Base-by-base conservation (phyloP, 2,113 vertebrate species). In the Pelecanoides urinatrix region DNA sequence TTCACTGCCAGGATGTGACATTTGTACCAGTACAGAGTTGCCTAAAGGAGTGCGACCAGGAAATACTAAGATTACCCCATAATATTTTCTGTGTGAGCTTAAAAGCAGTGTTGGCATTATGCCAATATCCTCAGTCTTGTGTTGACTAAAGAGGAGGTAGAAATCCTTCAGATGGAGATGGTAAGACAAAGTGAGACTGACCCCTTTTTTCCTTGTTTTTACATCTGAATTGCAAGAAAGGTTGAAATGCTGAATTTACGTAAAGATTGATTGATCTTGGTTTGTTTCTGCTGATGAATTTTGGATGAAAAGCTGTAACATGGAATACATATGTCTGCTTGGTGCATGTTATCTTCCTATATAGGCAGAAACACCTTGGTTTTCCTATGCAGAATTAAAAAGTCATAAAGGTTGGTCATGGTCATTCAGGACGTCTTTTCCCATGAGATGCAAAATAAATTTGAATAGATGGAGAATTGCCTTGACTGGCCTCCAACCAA, bases 81-180 rank as follows among this genome's bases (percentile, higher is more conserved):
- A 94, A 90, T 94, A 88, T 97, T 96, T 96, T 95, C 84, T 77
- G 29, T 88, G 45, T 87, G 74, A 91, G 86, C 58, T 85, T 95
- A 96, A 96, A 96, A 97, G 95, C 76, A 88, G 63, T 95, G 34
- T 72, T 96, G 95, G 97, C 84, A 20, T 95, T 73, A 17, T 63
- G 90, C 93, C 91, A 52, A 0, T 20, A 12, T 92, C 47, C 89
- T 91, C 61, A 70, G 81, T 73, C 59, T 85, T 47, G 32, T 16
- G 19, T 90, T 95, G 77, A 42, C 50, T 95, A 8, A 67, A 81
- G 81, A 92, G 75, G 38, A 76, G 29, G 61, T 83, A 61, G 65
- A 77, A 95, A 89, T 91, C 61, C 40, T 85, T 94, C 72, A 63
- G 56, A 40, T 40, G 50, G 49, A 86, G 70, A 66, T 94, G 61